These are phyloP conservation scores for Zeuzera pyrina DNA, from an alignment of 2,888 invertebrate genomes.

Conservation along the genomic window DNA sequence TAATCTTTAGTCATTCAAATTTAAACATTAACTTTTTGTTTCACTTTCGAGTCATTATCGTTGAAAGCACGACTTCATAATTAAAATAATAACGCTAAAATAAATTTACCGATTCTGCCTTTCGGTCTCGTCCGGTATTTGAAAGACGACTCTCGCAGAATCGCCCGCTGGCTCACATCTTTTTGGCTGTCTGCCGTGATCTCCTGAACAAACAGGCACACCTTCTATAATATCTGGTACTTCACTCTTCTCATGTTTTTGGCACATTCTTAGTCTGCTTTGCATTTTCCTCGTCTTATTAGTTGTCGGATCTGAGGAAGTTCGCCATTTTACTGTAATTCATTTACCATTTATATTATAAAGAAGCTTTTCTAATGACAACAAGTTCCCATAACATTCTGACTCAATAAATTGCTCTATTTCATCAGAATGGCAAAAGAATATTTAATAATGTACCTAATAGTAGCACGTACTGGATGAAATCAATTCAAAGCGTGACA, in stretches of 20 bases:
- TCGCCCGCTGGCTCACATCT: constrained; percentile 29
- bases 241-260: constrained; percentile 61
- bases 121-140: constrained; percentile 46
- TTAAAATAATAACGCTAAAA: too few relatives aligned
- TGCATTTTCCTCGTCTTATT: constrained; percentile 51
- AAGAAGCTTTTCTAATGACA: too few relatives aligned
- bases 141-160: constrained; percentile 44
- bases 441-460: neutral
- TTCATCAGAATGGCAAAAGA: neutral
- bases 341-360: neutral
- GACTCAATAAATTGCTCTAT: neutral
- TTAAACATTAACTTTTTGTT: too few relatives aligned
- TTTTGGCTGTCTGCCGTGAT: constrained; percentile 38
- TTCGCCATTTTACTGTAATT: constrained; percentile 48
- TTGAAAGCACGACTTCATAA: too few relatives aligned
- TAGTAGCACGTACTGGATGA: constrained; percentile 12
- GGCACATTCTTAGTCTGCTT: constrained; percentile 49
- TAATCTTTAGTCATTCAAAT: too few relatives aligned
- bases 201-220: constrained; percentile 61
- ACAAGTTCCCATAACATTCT: neutral
- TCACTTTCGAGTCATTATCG: too few relatives aligned
- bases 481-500: constrained; percentile 11
- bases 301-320: constrained; percentile 48
- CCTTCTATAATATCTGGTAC: constrained; percentile 69
- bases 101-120: constrained; percentile 44